Evolutionary conservation across 2,888 invertebrate genomes (phyloP), one percentile per base, ranked within the genome.

Genomic region (Tolmerus cingulatus): DNA sequence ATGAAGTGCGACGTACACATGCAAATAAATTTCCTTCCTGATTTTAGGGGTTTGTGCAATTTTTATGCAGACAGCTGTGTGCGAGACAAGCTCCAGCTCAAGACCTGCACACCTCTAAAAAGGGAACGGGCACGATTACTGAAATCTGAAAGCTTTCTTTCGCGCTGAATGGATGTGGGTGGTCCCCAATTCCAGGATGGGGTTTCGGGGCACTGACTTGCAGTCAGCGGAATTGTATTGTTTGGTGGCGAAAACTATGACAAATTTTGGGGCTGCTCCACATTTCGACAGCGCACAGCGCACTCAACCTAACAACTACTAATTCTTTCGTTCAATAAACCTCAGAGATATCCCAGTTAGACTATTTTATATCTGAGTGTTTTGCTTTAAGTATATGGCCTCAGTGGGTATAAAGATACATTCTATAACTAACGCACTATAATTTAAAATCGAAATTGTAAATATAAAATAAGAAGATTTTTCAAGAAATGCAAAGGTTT

Each of bases 21-120:
- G 81, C 81, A 81, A 81, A 81, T 55, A 55, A 81, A 81, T 43
- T 78, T 23, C 78, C 46, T 78, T 46, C 46, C 46, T 78, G 46
- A 78, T 46, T 78, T 7, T 37, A 78, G 78, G 5, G 37, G 40
- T 46, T 34, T 40, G 66, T 66, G 66, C 66, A 8, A 23, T 66
- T 66, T 66, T 14, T 27, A 27, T 66, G 66, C 66, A 66, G 1
- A 2, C 66, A 27, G 12, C 1, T 12, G 66, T 27, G 19, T 27
- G 66, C 16, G 66, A 23, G 27, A 8, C 27, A 27, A 23, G 66
- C 57, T 51, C 16, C 43, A 16, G 51, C 51, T 51, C n/a, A 51
- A 66, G 27, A 12, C 23, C 27, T 27, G 4, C 27, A 66, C 23
- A 12, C 27, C 1, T 9, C 27, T 9, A n/a, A 23, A 66, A 23